Evolutionary conservation across 2,797 vertebrate species (phyloP).

Genomic region (Myripristis murdjan): DNA sequence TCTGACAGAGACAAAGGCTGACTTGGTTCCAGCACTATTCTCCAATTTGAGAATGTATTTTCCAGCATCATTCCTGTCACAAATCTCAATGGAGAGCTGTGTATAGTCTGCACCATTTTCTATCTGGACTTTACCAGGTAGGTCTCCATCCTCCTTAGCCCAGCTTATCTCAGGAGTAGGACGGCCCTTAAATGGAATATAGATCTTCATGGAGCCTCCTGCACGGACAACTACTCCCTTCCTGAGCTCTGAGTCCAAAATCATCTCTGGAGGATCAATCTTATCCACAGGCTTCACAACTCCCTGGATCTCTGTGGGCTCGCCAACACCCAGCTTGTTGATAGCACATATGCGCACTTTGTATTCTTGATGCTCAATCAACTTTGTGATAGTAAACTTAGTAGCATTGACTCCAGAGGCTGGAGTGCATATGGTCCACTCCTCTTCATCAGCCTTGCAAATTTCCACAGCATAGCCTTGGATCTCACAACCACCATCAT

Average conservation of each 20-base stretch:
- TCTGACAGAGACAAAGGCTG: slow-evolving; percentile 97
- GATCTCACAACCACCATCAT: slow-evolving; percentile 97
- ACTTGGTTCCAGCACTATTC: slow-evolving; percentile 95
- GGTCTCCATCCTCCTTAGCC: slow-evolving; percentile 94
- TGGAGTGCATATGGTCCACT: slow-evolving; percentile 95
- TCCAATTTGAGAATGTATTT: slow-evolving; percentile 96
- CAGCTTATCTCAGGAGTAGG: slow-evolving; percentile 94
- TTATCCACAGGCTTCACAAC: slow-evolving; percentile 94
- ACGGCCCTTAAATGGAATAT: slow-evolving; percentile 95
- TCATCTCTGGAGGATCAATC: slow-evolving; percentile 94
- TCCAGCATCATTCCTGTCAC: slow-evolving; percentile 96
- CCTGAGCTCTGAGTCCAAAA: slow-evolving; percentile 95
- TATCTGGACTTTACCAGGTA: slow-evolving; percentile 92
- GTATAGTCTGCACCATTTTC: slow-evolving; percentile 92
- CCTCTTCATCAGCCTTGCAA: slow-evolving; percentile 96
- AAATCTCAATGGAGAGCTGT: slow-evolving; percentile 94
- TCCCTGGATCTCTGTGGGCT: slow-evolving; percentile 91
- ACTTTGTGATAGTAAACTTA: slow-evolving; percentile 93
- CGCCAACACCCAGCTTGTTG: slow-evolving; percentile 95
- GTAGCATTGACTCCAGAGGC: slow-evolving; percentile 90
- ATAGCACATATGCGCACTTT: slow-evolving; percentile 95
- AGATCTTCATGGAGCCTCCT: slow-evolving; percentile 93
- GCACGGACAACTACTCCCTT: slow-evolving; percentile 96
- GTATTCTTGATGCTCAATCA: slow-evolving; percentile 97
- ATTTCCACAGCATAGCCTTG: slow-evolving; percentile 96